phyloP scores from a whole-genome alignment of 1,140 invertebrate species.

The Sitophilus oryzae region DNA sequence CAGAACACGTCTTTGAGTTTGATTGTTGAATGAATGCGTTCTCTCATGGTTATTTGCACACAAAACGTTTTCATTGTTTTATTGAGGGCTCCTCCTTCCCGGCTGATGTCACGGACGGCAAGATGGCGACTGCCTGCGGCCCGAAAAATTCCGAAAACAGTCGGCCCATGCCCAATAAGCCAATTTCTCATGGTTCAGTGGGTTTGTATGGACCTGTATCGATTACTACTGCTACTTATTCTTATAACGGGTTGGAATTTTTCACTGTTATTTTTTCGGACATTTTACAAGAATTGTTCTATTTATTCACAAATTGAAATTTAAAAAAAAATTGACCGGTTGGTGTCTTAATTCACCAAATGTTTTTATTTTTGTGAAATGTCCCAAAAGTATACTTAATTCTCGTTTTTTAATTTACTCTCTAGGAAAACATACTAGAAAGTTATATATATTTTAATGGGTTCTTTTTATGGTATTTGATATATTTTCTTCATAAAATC shows the following conservation, averaged over 20 bases:
- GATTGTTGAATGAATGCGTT: slow-evolving; percentile 14
- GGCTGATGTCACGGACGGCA: slow-evolving; percentile 22
- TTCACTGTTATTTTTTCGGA: slow-evolving; percentile 4
- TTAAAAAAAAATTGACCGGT: too few species aligned
- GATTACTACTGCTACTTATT: slow-evolving; percentile 20
- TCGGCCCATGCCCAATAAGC: slow-evolving; percentile 29
- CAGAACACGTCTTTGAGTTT: not conserved
- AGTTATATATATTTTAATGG: too few species aligned
- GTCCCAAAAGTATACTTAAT: not conserved
- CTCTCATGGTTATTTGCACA: slow-evolving; percentile 24
- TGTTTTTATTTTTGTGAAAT: not conserved
- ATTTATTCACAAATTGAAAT: too few species aligned
- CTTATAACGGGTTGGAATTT: slow-evolving; percentile 38
- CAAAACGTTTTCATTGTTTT: slow-evolving; percentile 40
- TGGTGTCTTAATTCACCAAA: too few species aligned
- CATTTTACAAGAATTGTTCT: slow-evolving; percentile 9
- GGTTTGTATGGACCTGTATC: slow-evolving; percentile 42
- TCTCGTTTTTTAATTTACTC: not conserved
- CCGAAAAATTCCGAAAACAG: slow-evolving; percentile 23
- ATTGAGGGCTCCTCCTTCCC: slow-evolving; percentile 38
- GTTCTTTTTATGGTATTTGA: too few species aligned
- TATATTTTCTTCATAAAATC: too few species aligned
- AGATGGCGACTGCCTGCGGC: slow-evolving; percentile 28
- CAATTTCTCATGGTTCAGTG: slow-evolving; percentile 18
- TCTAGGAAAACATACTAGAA: too few species aligned